Evolutionary conservation across 2,797 vertebrate genomes (phyloP).

Genomic region (Uromys caudimaculatus): DNA sequence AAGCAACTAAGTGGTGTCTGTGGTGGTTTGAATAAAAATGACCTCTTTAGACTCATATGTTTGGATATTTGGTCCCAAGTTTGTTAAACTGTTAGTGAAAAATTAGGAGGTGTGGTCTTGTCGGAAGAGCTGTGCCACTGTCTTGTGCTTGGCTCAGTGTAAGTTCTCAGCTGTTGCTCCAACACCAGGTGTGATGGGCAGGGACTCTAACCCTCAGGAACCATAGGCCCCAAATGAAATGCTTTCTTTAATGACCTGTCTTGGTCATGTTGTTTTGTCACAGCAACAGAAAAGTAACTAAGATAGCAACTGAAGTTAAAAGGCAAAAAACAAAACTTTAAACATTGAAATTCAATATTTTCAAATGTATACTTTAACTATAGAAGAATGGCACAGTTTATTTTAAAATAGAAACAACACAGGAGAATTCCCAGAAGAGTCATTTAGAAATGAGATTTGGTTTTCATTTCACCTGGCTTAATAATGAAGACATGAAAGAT

Average conservation of each 20-base stretch:
- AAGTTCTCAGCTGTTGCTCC: background rate
- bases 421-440: slow-evolving; percentile 59
- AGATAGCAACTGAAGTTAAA: slow-evolving; percentile 14
- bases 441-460: slow-evolving; percentile 48
- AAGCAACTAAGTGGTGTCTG: slow-evolving; percentile 42
- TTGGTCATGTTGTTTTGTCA: background rate
- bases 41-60: background rate
- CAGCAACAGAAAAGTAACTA: background rate
- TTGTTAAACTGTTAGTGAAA: background rate
- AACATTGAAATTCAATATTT: slow-evolving; percentile 59
- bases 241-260: background rate
- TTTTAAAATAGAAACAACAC: slow-evolving; percentile 70
- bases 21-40: background rate
- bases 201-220: no score
- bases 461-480: slow-evolving; percentile 65
- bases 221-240: background rate
- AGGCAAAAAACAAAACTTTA: background rate
- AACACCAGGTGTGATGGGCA: background rate
- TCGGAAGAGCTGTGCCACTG: background rate
- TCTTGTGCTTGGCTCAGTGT: background rate
- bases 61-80: background rate
- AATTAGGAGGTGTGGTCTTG: background rate
- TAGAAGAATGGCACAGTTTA: slow-evolving; percentile 34
- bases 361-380: slow-evolving; percentile 64
- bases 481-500: slow-evolving; percentile 68